These are phyloP conservation scores for Glossosoma conforme DNA, from an alignment of 1,140 invertebrate genomes.

Conservation along the genomic window DNA sequence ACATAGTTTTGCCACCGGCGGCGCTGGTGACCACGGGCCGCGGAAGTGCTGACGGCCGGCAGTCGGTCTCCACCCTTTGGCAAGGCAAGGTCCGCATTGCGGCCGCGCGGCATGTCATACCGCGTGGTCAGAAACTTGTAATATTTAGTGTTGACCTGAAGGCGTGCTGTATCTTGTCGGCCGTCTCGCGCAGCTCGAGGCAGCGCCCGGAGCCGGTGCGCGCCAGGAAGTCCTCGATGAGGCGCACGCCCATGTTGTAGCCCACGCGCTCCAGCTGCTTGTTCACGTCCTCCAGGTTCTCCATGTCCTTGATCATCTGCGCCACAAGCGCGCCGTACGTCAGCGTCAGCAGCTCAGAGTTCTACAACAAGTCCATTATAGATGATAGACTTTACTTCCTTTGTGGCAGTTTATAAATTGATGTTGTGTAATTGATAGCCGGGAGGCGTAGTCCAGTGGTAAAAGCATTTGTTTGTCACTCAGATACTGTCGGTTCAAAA, in stretches of 20 bases:
- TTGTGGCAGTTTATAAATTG: neutral
- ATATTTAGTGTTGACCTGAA: no score
- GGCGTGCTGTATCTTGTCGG: conserved; percentile 87
- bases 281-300: conserved; percentile 95
- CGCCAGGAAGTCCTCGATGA: conserved; percentile 97
- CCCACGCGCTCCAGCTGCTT: conserved; percentile 91
- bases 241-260: conserved; percentile 95
- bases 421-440: no score
- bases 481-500: no score
- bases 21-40: no score
- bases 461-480: no score
- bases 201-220: conserved; percentile 86
- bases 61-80: no score
- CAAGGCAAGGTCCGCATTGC: no score
- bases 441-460: no score
- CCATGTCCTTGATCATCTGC: conserved; percentile 95
- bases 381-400: neutral
- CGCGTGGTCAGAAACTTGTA: no score
- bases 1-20: no score
- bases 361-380: conserved; percentile 58
- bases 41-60: no score
- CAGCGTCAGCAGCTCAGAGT: conserved; percentile 93
- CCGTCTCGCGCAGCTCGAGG: conserved; percentile 93
- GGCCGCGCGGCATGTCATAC: no score
- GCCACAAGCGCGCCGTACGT: conserved; percentile 97